phyloP scores from a whole-genome alignment of 2,888 invertebrate species.

The Rhagium mordax region DNA sequence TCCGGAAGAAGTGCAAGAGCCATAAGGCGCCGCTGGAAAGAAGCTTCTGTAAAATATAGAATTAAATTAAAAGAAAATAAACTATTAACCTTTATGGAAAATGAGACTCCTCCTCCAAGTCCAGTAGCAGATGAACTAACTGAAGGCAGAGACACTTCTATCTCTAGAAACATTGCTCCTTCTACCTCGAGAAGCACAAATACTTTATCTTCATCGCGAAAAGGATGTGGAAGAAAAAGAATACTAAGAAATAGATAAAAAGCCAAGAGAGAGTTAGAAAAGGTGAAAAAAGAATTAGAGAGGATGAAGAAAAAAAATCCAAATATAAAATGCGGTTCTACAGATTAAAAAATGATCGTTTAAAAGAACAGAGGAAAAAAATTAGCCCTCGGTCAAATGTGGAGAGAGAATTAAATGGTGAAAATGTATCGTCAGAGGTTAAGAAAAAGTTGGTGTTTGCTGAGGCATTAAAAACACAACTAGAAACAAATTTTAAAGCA shows the following conservation, averaged over 20 bases:
- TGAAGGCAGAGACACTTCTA: not conserved
- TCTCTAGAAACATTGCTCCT: not conserved
- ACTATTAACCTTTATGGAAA: not conserved
- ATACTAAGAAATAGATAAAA: not conserved
- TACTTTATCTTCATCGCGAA: not conserved
- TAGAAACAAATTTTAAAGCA: not conserved
- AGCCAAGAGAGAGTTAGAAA: not conserved
- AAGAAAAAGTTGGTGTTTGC: not conserved
- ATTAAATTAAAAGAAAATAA: not conserved
- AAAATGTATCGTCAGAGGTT: not conserved
- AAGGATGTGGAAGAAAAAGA: not conserved
- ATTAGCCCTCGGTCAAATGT: too few species aligned
- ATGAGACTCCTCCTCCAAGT: not conserved
- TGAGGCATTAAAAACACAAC: not conserved
- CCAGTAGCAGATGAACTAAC: not conserved
- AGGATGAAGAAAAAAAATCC: not conserved
- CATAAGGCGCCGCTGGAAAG: not conserved
- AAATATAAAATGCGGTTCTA: too few species aligned
- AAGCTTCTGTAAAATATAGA: not conserved
- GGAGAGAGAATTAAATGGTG: not conserved
- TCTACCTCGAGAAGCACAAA: not conserved
- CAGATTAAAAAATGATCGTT: too few species aligned
- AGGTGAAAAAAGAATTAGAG: not conserved
- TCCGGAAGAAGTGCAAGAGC: not conserved
- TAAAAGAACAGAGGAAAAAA: too few species aligned